These are phyloP conservation scores for Phyllostomus hastatus DNA, from an alignment of 2,113 vertebrate genomes.

Conservation along the genomic window DNA sequence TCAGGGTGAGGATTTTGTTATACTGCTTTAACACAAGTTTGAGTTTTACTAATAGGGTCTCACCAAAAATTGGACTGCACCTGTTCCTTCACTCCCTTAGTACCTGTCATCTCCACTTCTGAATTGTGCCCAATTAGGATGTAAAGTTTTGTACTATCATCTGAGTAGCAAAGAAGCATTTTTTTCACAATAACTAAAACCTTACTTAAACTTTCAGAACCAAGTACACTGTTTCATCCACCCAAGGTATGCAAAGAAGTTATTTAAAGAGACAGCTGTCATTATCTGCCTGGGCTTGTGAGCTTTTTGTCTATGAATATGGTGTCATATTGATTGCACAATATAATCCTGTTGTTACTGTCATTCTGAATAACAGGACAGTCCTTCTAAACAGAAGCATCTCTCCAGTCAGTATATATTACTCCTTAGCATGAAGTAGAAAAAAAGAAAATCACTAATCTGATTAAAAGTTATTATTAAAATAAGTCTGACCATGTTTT, in stretches of 20 bases:
- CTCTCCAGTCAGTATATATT: background rate
- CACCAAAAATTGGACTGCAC: background rate
- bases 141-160: background rate
- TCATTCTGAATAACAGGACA: background rate
- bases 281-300: background rate
- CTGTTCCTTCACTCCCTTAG: background rate
- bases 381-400: background rate
- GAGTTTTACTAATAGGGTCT: background rate
- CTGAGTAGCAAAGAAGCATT: background rate
- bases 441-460: background rate
- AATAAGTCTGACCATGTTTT: background rate
- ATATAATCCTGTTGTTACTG: background rate
- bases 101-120: accelerated
- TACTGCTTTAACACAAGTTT: too few species aligned
- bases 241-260: background rate
- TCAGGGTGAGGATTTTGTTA: background rate
- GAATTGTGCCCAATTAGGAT: background rate
- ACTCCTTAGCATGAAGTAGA: background rate
- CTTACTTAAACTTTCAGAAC: background rate
- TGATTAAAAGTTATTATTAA: background rate
- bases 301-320: background rate
- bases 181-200: background rate
- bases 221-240: background rate
- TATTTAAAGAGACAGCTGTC: background rate
- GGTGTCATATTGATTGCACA: too few species aligned